Evolutionary conservation across 2,113 vertebrate genomes (phyloP), one percentile per base, ranked within the genome.

Genomic region (Penelope pileata): DNA sequence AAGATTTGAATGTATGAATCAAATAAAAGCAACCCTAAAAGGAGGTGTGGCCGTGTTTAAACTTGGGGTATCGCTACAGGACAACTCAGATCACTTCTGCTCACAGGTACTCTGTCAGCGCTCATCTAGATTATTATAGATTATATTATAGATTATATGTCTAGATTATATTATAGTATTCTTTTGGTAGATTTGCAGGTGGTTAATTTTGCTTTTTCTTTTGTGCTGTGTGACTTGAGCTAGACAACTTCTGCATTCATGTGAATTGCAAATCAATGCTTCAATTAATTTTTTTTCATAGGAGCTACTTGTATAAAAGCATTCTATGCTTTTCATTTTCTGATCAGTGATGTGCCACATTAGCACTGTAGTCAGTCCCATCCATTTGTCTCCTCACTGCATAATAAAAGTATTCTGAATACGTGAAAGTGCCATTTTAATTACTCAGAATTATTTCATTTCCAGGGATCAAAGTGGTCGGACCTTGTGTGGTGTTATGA

Each of bases 401-500:
- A 17, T 23, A 42, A 43, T 47, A 42, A 10, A 63, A 43, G 22
- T 81, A n/a, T 36, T 48, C 6, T 32, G 17, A 58, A 86, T 40
- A 42, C 70, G 30, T 96, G 54, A 88, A 95, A 94, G 69, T 56
- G 36, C 29, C 56, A 27, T 42, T 86, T 64, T 96, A 96, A 94
- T 96, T 59, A 88, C 79, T 92, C 38, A 76, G 56, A 85, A 59
- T 83, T 82, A 86, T 94, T 79, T 94, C 87, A 10, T 92, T 97
- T 96, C 90, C 97, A 99, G 99, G 97, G 99, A 99, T 96, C 97
- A 98, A 93, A 97, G 98, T 95, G 98, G 99, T 66, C 98, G 98
- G 64, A 98, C 98, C 11, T 98, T 99, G 94, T 99, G 99, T 96
- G 99, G 99, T 16, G 99, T 99, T 95, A 98, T 99, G 98, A 98